Evolutionary conservation across 2,888 invertebrate genomes (phyloP), one percentile per base, ranked within the genome.

Genomic region (Dascillus cervinus): DNA sequence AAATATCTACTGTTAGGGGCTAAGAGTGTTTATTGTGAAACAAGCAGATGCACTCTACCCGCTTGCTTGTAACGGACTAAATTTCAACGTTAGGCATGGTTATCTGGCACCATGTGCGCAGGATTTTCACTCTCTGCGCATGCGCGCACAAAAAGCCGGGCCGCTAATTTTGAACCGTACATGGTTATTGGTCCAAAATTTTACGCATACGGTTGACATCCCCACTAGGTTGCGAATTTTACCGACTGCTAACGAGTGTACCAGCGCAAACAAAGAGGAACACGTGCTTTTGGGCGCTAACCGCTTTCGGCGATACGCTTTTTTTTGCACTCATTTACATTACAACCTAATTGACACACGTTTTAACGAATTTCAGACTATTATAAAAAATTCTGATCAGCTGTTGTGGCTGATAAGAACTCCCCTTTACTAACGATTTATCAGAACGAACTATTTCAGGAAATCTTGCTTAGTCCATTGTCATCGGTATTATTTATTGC

Each of bases 131-230:
- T 37, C 37, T 29, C 39, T 33, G 49, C 32, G 60, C 68, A 66
- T 65, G 67, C 65, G 70, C 70, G 68, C 65, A 66, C 66, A 60
- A 57, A 42, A 46, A 35, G 49, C 53, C 50, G 53, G 50, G 46
- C 49, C 54, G 55, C 52, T 47, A 55, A 45, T 44, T 55, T 54
- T 40, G 34, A 55, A 56, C 34, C 35, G 21, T 17, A 22, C 29
- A 12, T 3, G 9, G 11, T 34, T 32, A 49, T 50, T 49, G 52
- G 54, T 30, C 34, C 32, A 28, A 33, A 34, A 15, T 32, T 37
- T 21, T 27, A 37, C 41, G 43, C 43, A 38, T 32, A 43, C 39
- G 25, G 30, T 19, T 10, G 13, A 26, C 34, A 27, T 26, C 21
- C 25, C 17, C 17, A 6, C 17, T 8, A 8, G 5, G 25, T 14